Conservation (phyloP, 2,113 vertebrate genomes). For the Fulica atra region DNA sequence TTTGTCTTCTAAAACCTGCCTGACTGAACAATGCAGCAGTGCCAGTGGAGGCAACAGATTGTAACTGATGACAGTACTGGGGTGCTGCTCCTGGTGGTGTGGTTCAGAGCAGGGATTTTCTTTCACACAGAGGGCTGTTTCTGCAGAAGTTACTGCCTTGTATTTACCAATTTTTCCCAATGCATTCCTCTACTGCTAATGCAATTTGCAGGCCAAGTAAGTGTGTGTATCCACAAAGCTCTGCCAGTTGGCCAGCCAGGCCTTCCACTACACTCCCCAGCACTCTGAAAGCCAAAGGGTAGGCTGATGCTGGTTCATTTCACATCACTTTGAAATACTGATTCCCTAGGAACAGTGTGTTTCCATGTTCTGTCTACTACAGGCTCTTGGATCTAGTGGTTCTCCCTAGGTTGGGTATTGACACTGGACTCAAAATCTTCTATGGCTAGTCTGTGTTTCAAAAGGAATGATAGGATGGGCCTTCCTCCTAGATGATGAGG, state of each 20-base stretch:
- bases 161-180: not conserved
- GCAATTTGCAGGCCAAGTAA: not conserved
- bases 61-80: not conserved
- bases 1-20: not conserved
- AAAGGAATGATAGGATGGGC: not conserved
- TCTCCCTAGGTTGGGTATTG: not conserved
- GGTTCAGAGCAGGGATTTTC: not conserved
- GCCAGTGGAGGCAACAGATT: not conserved
- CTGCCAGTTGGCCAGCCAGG: not conserved
- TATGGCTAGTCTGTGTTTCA: not conserved
- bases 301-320: not conserved
- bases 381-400: not conserved
- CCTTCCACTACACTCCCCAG: not conserved
- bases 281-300: not conserved
- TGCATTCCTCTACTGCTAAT: not conserved
- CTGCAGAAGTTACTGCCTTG: not conserved
- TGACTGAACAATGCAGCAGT: not conserved
- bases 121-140: not conserved
- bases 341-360: not conserved
- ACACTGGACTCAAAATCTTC: not conserved
- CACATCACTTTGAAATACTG: not conserved
- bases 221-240: not conserved
- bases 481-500: rapidly evolving
- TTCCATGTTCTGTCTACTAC: not conserved
- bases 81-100: not conserved